Evolutionary conservation across 2,113 vertebrate species (phyloP).

Genomic region (Natator depressus): DNA sequence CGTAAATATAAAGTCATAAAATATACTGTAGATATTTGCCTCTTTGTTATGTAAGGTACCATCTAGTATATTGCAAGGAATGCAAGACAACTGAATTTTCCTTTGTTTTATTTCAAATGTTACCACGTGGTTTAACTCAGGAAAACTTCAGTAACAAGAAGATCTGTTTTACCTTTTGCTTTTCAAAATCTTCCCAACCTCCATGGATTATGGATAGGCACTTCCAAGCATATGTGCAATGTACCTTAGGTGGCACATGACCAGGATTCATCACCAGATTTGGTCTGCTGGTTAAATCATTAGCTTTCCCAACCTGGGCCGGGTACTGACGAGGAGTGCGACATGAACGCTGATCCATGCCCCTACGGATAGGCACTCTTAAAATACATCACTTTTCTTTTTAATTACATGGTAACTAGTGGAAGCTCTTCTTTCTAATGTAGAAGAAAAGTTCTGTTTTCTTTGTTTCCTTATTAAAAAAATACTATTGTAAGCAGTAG

Average conservation of each 20-base stretch:
- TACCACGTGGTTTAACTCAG: neutral
- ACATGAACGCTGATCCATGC: too few relatives aligned
- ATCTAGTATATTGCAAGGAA: neutral
- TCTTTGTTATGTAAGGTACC: neutral
- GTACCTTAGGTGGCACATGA: too few relatives aligned
- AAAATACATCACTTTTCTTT: slow-evolving; percentile 3
- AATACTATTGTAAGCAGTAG: slow-evolving; percentile 26
- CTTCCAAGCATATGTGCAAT: too few relatives aligned
- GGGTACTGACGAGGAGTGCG: too few relatives aligned
- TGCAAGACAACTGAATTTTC: neutral
- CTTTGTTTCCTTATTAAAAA: slow-evolving; percentile 15
- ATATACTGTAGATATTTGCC: rapidly evolving
- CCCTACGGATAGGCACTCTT: neutral
- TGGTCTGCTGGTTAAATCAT: too few relatives aligned
- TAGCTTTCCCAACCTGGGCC: too few relatives aligned
- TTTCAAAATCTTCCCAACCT: neutral
- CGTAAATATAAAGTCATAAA: neutral
- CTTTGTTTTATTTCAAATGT: neutral
- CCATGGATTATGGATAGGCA: slow-evolving; percentile 6
- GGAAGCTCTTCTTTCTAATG: slow-evolving; percentile 15
- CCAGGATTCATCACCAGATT: too few relatives aligned
- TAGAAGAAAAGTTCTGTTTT: neutral
- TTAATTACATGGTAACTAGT: slow-evolving; percentile 14
- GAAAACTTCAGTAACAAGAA: neutral
- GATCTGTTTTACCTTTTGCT: neutral